Evolutionary conservation across 1,140 invertebrate genomes (phyloP).

Genomic region (Drosophila subpulchrella): DNA sequence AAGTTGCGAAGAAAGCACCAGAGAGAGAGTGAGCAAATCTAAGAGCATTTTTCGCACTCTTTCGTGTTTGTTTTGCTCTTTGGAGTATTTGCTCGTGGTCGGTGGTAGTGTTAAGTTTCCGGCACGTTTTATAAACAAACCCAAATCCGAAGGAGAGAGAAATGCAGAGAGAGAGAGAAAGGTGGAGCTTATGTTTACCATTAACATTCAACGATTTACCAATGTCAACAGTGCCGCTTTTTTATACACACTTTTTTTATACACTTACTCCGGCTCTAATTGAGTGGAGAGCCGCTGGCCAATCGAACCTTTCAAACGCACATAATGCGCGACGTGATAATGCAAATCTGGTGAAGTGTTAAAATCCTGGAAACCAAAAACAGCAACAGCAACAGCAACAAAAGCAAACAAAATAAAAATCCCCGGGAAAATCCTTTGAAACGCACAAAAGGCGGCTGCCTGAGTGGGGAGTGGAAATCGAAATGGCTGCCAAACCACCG

Average conservation of each 20-base stretch:
- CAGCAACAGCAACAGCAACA: neutral
- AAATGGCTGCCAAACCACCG: conserved; percentile 71
- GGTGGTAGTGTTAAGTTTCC: conserved; percentile 68
- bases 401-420: neutral
- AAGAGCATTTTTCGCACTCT: conserved; percentile 24
- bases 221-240: conserved; percentile 66
- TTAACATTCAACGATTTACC: conserved; percentile 56
- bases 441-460: conserved; percentile 50
- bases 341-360: conserved; percentile 52
- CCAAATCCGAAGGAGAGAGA: conserved; percentile 36
- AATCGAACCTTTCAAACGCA: conserved; percentile 36
- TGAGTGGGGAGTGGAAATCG: neutral
- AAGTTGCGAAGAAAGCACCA: neutral
- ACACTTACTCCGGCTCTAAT: conserved; percentile 18
- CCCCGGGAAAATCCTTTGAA: conserved; percentile 18
- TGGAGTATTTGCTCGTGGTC: conserved; percentile 60
- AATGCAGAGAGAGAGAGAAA: neutral
- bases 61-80: conserved; percentile 37
- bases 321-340: conserved; percentile 59
- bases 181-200: conserved; percentile 49
- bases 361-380: conserved; percentile 9
- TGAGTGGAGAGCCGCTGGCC: conserved; percentile 33
- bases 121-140: conserved; percentile 82
- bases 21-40: neutral
- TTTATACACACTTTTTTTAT: conserved; percentile 55